Conservation (phyloP, 2,888 invertebrate genomes). For the Hylaea fasciaria region DNA sequence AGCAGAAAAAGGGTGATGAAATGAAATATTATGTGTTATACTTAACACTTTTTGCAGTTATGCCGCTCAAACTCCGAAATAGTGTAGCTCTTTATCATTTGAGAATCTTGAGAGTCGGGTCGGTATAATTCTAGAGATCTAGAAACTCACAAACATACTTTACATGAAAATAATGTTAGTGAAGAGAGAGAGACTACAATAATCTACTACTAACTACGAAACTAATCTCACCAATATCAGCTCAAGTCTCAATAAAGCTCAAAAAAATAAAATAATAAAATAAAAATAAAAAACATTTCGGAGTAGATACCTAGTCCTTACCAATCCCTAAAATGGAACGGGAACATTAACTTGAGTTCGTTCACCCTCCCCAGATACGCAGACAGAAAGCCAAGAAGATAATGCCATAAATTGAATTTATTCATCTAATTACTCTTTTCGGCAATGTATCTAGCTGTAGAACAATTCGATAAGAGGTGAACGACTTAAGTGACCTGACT, state of each 20-base stretch:
- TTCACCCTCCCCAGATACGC: constrained; percentile 8
- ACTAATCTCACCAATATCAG: too few species aligned
- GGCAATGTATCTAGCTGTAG: constrained; percentile 28
- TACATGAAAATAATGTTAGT: too few species aligned
- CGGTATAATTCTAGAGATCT: too few species aligned
- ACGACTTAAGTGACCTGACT: constrained; percentile 18
- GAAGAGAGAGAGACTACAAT: too few species aligned
- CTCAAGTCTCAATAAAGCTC: neutral
- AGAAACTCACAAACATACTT: too few species aligned
- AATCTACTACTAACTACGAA: too few species aligned
- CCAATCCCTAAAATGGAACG: neutral
- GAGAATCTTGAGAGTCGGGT: too few species aligned
- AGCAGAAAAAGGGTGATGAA: neutral
- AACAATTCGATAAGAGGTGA: constrained; percentile 27
- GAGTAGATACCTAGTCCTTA: neutral
- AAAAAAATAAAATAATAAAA: too few species aligned
- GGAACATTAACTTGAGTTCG: constrained; percentile 8
- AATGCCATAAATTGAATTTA: constrained; percentile 32
- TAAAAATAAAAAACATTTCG: too few species aligned
- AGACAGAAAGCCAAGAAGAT: constrained; percentile 14
- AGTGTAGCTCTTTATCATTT: too few species aligned
- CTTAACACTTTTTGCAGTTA: too few species aligned
- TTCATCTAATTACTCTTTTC: constrained; percentile 33
- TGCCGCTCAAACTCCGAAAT: too few species aligned
- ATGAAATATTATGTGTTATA: neutral